These are phyloP conservation scores for Cephalopholis sonnerati DNA, from an alignment of 2,113 vertebrate species.

Conservation along the genomic window DNA sequence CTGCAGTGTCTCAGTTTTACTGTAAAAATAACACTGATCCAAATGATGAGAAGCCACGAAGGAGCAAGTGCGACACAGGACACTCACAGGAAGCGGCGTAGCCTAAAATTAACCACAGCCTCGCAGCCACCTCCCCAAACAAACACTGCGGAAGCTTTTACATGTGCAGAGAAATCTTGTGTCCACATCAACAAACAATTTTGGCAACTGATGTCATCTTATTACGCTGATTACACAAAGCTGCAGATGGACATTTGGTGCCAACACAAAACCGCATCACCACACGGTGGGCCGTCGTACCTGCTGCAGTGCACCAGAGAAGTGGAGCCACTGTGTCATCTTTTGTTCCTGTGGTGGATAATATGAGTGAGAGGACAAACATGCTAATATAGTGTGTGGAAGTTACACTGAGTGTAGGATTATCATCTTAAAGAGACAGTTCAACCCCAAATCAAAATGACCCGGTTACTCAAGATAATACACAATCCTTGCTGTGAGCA, in stretches of 20 bases:
- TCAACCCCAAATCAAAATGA: no score
- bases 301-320: slow-evolving; percentile 66
- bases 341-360: slow-evolving; percentile 73
- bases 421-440: background rate
- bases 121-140: slow-evolving; percentile 1
- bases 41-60: slow-evolving; percentile 3
- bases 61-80: slow-evolving; percentile 46
- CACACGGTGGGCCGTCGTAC: slow-evolving; percentile 43
- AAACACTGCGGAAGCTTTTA: slow-evolving; percentile 23
- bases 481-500: no score
- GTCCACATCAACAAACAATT: slow-evolving; percentile 5
- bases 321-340: slow-evolving; percentile 68
- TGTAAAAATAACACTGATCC: background rate
- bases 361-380: slow-evolving; percentile 32
- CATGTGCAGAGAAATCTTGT: slow-evolving; percentile 18
- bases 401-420: background rate
- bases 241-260: slow-evolving; percentile 14
- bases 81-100: slow-evolving; percentile 11
- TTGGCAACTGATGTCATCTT: background rate
- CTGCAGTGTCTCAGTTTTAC: slow-evolving; percentile 11
- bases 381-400: background rate
- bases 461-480: no score
- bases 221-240: background rate
- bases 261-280: slow-evolving; percentile 43
- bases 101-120: slow-evolving; percentile 2